Conservation (phyloP, 2,113 vertebrate genomes). For the Festucalex cinctus region DNA sequence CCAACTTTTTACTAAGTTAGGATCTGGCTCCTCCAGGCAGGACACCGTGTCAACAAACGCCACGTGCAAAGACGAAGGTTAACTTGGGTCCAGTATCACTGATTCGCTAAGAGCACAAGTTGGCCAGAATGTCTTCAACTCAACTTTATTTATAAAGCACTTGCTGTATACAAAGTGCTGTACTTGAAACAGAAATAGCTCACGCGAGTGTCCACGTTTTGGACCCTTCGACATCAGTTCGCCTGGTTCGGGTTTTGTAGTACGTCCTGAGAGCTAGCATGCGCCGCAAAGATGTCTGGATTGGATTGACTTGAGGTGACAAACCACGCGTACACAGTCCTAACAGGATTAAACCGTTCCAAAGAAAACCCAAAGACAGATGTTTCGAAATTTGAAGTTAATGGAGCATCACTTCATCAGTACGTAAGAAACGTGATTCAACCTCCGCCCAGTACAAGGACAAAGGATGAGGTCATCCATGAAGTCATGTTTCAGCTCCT, state of each 20-base stretch:
- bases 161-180: too few species aligned
- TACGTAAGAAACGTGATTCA: slow-evolving; percentile 5
- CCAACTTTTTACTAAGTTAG: not conserved
- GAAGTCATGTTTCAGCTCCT: slow-evolving; percentile 16
- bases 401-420: not conserved
- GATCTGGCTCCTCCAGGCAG: slow-evolving; percentile 24
- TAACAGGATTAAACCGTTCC: slow-evolving; percentile 25
- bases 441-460: slow-evolving; percentile 3
- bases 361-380: slow-evolving; percentile 13
- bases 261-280: slow-evolving; percentile 1
- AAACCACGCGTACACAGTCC: slow-evolving; percentile 42
- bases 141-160: not conserved
- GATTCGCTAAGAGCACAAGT: not conserved
- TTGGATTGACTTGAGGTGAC: not conserved
- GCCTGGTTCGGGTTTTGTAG: not conserved
- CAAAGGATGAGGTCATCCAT: slow-evolving; percentile 28
- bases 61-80: slow-evolving; percentile 10
- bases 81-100: not conserved
- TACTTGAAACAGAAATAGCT: too few species aligned
- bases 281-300: slow-evolving; percentile 57
- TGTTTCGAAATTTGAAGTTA: not conserved
- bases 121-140: not conserved
- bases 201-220: not conserved
- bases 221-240: not conserved
- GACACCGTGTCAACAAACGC: slow-evolving; percentile 30